Evolutionary conservation across 2,797 vertebrate species (phyloP).

Genomic region (Nannoperca australis): DNA sequence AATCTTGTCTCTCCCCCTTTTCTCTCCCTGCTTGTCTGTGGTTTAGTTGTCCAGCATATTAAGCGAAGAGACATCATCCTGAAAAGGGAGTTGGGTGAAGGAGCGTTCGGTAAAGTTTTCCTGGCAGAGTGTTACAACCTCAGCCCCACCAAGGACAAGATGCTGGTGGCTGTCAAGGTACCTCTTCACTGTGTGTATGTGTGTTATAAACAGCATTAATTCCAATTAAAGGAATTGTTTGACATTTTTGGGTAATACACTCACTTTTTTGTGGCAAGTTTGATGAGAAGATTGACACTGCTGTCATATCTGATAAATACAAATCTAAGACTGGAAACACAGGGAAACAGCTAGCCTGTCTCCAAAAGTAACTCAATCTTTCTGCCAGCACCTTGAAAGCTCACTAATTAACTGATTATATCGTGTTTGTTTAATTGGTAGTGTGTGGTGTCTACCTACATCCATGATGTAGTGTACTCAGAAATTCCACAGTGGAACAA

Average conservation of each 20-base stretch:
- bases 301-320: background rate
- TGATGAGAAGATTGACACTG: background rate
- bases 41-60: constrained; percentile 94
- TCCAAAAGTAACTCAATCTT: background rate
- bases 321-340: background rate
- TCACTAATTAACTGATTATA: background rate
- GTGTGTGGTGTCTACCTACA: background rate
- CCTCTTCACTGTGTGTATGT: constrained; percentile 7
- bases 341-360: background rate
- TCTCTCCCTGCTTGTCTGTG: constrained; percentile 19
- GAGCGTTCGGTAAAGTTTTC: constrained; percentile 98
- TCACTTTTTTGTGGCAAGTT: background rate
- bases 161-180: constrained; percentile 99
- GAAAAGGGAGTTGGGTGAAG: constrained; percentile 97
- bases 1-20: background rate
- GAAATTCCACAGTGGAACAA: too few species aligned
- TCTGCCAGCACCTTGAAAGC: background rate
- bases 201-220: background rate
- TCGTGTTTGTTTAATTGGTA: background rate
- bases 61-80: constrained; percentile 97
- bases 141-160: constrained; percentile 97
- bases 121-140: constrained; percentile 99
- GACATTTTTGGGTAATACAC: background rate
- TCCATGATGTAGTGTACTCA: background rate
- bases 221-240: background rate